A percentile compares a stretch with the other conserved stretches of the same genome.
Conservation (phyloP, 2,113 vertebrate species). For the Psephotus haematonotus region DNA sequence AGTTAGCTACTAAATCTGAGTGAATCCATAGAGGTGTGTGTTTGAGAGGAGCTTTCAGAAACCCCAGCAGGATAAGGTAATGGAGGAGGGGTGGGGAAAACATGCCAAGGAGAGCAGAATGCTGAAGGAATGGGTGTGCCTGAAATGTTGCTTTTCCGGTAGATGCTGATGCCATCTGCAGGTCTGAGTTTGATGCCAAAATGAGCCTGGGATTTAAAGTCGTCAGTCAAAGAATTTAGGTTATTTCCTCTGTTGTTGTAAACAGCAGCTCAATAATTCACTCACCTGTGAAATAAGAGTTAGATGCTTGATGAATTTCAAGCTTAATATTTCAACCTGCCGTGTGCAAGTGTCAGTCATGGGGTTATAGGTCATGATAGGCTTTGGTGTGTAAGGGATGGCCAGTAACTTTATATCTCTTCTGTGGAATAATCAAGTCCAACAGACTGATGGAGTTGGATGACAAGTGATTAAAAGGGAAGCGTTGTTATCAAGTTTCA, state of each 20-base stretch:
- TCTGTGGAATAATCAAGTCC: not conserved
- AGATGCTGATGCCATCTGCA: slow-evolving; percentile 59
- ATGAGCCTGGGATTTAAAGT: not conserved
- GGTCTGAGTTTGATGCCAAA: not conserved
- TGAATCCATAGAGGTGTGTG: not conserved
- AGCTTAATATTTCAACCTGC: not conserved
- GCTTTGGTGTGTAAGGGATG: not conserved
- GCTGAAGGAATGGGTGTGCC: not conserved
- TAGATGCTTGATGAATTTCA: not conserved
- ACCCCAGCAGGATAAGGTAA: not conserved
- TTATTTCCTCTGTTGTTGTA: not conserved
- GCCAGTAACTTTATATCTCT: not conserved
- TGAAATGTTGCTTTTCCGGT: not conserved
- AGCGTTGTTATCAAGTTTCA: not conserved
- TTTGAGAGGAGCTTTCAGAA: not conserved
- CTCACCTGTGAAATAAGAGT: not conserved
- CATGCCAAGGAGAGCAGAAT: not conserved
- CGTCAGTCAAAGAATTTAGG: not conserved
- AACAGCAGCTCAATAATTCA: not conserved
- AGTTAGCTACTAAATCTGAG: fast-evolving
- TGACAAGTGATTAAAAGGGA: not conserved
- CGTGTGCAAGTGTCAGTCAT: not conserved
- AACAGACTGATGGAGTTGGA: not conserved
- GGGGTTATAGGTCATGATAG: not conserved
- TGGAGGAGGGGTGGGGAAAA: not conserved